These are phyloP conservation scores for Scrobipalpa costella DNA, from an alignment of 2,888 invertebrate genomes.

Conservation along the genomic window DNA sequence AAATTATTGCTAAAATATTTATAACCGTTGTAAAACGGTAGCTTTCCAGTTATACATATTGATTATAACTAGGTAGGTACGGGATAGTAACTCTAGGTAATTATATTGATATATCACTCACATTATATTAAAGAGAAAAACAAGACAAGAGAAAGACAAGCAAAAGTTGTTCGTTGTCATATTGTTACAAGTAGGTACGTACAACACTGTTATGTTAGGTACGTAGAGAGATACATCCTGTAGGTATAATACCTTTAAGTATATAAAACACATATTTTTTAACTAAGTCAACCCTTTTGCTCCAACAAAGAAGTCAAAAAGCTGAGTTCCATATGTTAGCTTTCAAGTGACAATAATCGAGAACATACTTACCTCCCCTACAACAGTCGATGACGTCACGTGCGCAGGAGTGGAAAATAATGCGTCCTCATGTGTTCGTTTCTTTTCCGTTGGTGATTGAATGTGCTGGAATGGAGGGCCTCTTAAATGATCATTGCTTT, in stretches of 20 bases:
- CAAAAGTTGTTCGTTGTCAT: no score
- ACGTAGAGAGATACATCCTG: no score
- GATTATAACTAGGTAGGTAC: not conserved
- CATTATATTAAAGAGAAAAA: no score
- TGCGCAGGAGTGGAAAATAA: constrained; percentile 54
- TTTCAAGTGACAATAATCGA: constrained; percentile 28
- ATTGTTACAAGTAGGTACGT: no score
- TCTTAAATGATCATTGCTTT: constrained; percentile 32
- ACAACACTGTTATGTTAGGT: no score
- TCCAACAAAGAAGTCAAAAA: constrained; percentile 41
- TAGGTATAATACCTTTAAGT: no score
- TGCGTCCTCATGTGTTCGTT: constrained; percentile 57
- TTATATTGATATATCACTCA: not conserved
- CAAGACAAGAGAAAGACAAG: no score
- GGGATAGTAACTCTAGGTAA: no score
- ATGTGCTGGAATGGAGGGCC: constrained; percentile 14
- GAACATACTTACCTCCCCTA: constrained; percentile 33
- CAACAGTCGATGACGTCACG: constrained; percentile 62
- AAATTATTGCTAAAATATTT: constrained; percentile 17
- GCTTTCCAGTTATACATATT: not conserved
- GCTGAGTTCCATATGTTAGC: constrained; percentile 56
- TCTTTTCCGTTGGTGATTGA: constrained; percentile 27
- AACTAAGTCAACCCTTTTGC: not conserved
- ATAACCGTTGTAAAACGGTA: constrained; percentile 11
- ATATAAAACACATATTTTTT: no score